Base-by-base conservation (phyloP, 2,113 vertebrate species). In the Antidorcas marsupialis region DNA sequence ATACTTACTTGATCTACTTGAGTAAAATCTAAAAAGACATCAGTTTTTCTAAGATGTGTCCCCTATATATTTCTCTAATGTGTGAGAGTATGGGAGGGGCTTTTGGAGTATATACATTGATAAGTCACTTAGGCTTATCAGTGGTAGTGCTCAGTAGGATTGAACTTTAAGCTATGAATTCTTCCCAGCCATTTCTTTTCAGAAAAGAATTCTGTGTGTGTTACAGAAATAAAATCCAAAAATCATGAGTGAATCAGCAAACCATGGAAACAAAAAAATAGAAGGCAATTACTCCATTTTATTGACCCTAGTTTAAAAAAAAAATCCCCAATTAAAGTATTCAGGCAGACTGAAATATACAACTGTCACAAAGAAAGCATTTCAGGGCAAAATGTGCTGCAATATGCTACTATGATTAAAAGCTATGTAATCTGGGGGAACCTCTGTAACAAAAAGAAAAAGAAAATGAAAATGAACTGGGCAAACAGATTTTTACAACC, bases 321-420 rank as follows among this genome's bases (percentile, higher is more conserved):
- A 57, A 71, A 76, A 47, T 57, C 3, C 4, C 60, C 17, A 53
- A 39, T 67, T 79, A 94, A 95, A 95, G 14, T 39, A 93, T 93
- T 95, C 0, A 96, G 87, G 84, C 39, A 36, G 74, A 23, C 76
- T 91, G n/a, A 91, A 96, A 88, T 84, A 94, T 3, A 78, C 57
- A 52, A 88, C 1, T 67, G 78, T 45, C 94, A 97, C 78, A 92
- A 50, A 1, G 87, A 78, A 64, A 0, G 7, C 3, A 96, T 88
- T 93, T 95, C 83, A 96, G 47, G 92, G 92, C 47, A 96, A 88
- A 94, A 79, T 79, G n/a, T 96, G 62, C 57, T 94, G 96, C 96
- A 97, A 84, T 97, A 96, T 84, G 86, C 76, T 90, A 67, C 64
- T 94, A 84, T 85, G 86, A 96, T 94, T 97, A 97, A 97, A 96